phyloP scores from a whole-genome alignment of 2,888 invertebrate species.

The Stenodera caucasica region DNA sequence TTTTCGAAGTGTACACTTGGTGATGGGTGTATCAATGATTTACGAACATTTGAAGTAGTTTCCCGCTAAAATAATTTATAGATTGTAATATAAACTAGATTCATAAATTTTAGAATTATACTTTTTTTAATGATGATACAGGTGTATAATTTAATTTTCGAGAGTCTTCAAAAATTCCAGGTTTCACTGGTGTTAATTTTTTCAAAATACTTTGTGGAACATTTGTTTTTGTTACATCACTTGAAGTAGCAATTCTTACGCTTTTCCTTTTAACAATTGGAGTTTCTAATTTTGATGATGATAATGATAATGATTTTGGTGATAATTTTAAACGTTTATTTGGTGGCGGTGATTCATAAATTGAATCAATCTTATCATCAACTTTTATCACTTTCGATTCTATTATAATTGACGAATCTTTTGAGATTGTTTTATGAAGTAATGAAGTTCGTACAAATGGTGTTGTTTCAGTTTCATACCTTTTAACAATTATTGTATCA shows the following conservation, averaged over 20 bases:
- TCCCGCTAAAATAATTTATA: slow-evolving; percentile 28
- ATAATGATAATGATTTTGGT: slow-evolving; percentile 24
- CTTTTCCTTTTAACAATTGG: slow-evolving; percentile 59
- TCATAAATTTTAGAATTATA: no score
- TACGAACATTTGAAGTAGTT: slow-evolving; percentile 35
- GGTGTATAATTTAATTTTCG: slow-evolving; percentile 19
- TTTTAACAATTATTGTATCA: slow-evolving; percentile 53
- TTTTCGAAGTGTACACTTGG: slow-evolving; percentile 34
- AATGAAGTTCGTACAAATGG: slow-evolving; percentile 67
- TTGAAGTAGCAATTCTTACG: slow-evolving; percentile 31
- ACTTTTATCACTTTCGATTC: slow-evolving; percentile 34
- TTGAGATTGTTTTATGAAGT: slow-evolving; percentile 31
- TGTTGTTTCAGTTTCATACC: slow-evolving; percentile 58
- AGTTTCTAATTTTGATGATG: slow-evolving; percentile 57
- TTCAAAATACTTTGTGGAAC: slow-evolving; percentile 68
- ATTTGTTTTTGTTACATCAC: slow-evolving; percentile 38
- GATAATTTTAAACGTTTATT: slow-evolving; percentile 41
- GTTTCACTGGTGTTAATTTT: slow-evolving; percentile 47
- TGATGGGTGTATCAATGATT: slow-evolving; percentile 37
- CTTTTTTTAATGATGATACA: slow-evolving; percentile 10
- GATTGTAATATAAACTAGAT: no score
- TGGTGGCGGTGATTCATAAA: slow-evolving; percentile 31
- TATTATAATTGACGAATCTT: slow-evolving; percentile 28
- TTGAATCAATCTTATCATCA: slow-evolving; percentile 23
- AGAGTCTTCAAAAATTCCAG: slow-evolving; percentile 12